phyloP scores from a whole-genome alignment of 2,113 vertebrate genomes.

The Lichenostomus cassidix region DNA sequence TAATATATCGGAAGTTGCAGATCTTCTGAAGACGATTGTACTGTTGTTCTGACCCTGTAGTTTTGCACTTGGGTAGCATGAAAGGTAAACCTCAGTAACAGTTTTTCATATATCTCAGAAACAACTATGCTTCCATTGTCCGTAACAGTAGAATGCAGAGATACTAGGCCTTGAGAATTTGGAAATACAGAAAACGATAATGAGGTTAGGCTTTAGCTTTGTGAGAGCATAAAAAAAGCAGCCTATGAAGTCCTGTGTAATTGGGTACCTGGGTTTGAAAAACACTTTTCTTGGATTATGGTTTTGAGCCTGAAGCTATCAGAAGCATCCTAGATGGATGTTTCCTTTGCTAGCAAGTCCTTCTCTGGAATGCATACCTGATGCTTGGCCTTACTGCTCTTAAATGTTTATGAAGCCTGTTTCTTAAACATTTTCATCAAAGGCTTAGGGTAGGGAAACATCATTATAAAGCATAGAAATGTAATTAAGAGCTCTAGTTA shows the following conservation, averaged over 20 bases:
- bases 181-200: neutral
- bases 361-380: neutral
- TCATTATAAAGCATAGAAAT: neutral
- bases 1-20: neutral
- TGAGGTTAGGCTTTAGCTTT: neutral
- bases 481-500: neutral
- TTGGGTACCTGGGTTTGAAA: neutral
- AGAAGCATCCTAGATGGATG: neutral
- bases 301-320: neutral
- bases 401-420: neutral
- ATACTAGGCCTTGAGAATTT: neutral
- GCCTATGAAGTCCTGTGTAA: neutral
- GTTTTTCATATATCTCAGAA: neutral
- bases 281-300: neutral
- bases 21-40: neutral
- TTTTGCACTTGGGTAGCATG: neutral
- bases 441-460: neutral
- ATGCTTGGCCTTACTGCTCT: neutral
- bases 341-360: neutral
- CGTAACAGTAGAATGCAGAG: neutral
- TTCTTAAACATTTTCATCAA: neutral
- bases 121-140: neutral
- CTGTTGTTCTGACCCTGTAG: neutral
- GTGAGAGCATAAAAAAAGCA: neutral
- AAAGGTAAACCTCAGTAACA: neutral